Conservation (phyloP, 1,140 invertebrate species). For the Oscheius sp. region DNA sequence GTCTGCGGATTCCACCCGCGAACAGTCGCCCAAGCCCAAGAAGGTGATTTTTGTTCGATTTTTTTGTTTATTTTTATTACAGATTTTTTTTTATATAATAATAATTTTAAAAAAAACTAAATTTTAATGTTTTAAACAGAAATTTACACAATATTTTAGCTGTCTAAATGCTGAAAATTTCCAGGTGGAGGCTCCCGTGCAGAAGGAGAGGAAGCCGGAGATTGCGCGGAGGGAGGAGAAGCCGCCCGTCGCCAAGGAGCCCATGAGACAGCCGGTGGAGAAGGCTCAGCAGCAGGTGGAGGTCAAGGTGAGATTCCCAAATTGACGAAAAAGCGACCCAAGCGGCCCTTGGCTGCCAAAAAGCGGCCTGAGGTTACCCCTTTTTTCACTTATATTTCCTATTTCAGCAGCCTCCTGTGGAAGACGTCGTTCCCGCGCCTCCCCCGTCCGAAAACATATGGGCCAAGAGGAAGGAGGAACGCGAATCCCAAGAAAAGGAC, state of each 20-base stretch:
- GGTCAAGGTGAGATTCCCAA: too few relatives aligned
- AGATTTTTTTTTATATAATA: not conserved
- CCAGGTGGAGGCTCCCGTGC: too few relatives aligned
- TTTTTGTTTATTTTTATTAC: not conserved
- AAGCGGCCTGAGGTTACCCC: too few relatives aligned
- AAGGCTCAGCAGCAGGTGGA: not conserved
- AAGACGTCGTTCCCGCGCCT: constrained; percentile 23
- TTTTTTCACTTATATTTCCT: too few relatives aligned
- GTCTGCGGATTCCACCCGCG: not conserved
- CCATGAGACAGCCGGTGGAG: not conserved
- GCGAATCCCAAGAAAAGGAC: constrained; percentile 38
- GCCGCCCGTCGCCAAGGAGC: too few relatives aligned
- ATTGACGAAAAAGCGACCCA: too few relatives aligned
- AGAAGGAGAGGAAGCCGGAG: too few relatives aligned
- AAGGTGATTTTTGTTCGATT: not conserved
- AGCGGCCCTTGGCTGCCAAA: not conserved
- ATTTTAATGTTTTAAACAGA: not conserved
- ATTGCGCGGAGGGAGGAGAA: too few relatives aligned
- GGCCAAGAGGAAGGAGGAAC: constrained; percentile 57
- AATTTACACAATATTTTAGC: not conserved
- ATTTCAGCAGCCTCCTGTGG: not conserved
- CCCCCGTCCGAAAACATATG: constrained; percentile 51
- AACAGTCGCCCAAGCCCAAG: not conserved
- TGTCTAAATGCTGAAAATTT: too few relatives aligned
- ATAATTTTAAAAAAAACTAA: not conserved